Conservation (phyloP, 2,888 invertebrate genomes). For the Ormyrus labotus region DNA sequence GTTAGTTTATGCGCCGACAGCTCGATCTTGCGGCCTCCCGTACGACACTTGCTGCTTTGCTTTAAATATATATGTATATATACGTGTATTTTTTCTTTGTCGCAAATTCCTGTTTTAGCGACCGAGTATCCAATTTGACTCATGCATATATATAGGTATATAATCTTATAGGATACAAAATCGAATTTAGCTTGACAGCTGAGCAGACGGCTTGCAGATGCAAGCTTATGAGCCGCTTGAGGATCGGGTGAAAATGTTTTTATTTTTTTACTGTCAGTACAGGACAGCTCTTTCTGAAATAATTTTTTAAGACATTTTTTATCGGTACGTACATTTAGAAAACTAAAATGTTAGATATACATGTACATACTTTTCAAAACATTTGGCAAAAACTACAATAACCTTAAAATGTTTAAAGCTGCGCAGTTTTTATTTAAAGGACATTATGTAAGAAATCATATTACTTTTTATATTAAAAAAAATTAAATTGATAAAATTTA, state of each 20-base stretch:
- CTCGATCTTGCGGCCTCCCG: slow-evolving; percentile 22
- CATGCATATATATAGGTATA: too few species aligned
- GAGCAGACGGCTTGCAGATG: background rate
- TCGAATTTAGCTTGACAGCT: too few species aligned
- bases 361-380: background rate
- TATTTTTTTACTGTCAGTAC: background rate
- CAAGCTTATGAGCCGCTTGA: too few species aligned
- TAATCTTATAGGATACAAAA: too few species aligned
- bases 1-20: slow-evolving; percentile 35
- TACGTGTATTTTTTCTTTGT: too few species aligned
- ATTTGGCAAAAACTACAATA: background rate
- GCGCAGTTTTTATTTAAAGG: background rate
- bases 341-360: background rate
- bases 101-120: background rate
- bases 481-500: too few species aligned
- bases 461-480: background rate
- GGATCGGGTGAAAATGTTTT: slow-evolving; percentile 18
- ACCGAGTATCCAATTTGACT: background rate
- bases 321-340: background rate
- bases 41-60: background rate
- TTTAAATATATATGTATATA: too few species aligned
- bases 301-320: too few species aligned
- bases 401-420: background rate
- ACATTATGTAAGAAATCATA: background rate
- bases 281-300: too few species aligned